Conservation (phyloP, 2,888 invertebrate genomes). For the Dastarcus helophoroides region DNA sequence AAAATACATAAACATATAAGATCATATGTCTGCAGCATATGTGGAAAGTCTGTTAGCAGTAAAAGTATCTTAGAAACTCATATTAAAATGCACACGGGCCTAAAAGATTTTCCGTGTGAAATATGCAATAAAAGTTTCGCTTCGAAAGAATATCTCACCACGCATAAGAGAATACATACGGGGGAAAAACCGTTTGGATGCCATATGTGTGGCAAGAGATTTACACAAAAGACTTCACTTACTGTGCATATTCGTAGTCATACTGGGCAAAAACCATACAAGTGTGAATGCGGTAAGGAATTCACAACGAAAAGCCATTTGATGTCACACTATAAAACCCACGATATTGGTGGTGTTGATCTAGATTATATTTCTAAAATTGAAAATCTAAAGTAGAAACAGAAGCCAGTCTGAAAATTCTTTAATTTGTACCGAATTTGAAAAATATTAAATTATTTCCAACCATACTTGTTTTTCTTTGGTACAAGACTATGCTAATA, state of each 20-base stretch:
- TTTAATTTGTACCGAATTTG: too few relatives aligned
- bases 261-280: conserved; percentile 43
- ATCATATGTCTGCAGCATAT: conserved; percentile 28
- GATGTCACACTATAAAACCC: conserved; percentile 44
- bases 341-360: conserved; percentile 35
- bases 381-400: conserved; percentile 8
- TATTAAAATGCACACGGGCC: conserved; percentile 33
- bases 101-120: conserved; percentile 26
- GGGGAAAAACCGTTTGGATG: conserved; percentile 46
- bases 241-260: conserved; percentile 45
- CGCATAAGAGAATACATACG: conserved; percentile 45
- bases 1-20: conserved; percentile 23
- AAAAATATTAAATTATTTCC: too few relatives aligned
- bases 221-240: conserved; percentile 45
- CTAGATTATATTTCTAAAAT: conserved; percentile 25
- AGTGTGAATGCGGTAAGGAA: conserved; percentile 45
- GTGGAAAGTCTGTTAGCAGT: conserved; percentile 32
- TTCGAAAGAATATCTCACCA: conserved; percentile 38
- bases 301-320: conserved; percentile 47
- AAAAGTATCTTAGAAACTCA: conserved; percentile 30
- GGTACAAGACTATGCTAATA: too few relatives aligned
- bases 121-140: conserved; percentile 27
- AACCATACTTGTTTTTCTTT: too few relatives aligned
- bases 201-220: conserved; percentile 44
- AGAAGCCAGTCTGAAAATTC: too few relatives aligned